Evolutionary conservation across 2,797 vertebrate genomes (phyloP).

Genomic region (Eupleurogrammus muticus): DNA sequence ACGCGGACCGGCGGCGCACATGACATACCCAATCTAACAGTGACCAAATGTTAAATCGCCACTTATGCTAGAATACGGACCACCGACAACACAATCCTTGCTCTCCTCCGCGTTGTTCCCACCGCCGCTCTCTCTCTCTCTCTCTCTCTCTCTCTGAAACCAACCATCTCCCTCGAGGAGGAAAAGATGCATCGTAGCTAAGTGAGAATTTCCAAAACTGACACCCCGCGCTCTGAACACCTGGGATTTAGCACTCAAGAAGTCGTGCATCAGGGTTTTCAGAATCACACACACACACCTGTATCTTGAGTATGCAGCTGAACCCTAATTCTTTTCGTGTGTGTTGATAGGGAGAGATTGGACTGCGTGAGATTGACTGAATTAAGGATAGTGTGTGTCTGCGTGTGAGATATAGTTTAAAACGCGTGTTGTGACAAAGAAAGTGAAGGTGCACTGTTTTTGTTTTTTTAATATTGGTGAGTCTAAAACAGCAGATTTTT

Average conservation of each 20-base stretch:
- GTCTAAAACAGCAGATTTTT: constrained; percentile 30
- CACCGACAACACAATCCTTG: constrained; percentile 45
- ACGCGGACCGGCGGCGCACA: constrained; percentile 54
- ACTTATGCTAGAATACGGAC: constrained; percentile 62
- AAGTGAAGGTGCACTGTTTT: constrained; percentile 54
- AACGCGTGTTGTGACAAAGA: constrained; percentile 25
- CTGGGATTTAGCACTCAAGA: constrained; percentile 70
- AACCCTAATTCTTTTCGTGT: constrained; percentile 15
- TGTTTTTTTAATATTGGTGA: constrained; percentile 24
- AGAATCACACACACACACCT: constrained; percentile 38
- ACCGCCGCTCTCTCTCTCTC: constrained; percentile 24
- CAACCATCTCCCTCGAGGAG: constrained; percentile 19
- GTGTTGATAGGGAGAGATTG: constrained; percentile 25
- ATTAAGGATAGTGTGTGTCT: constrained; percentile 5
- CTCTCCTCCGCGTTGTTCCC: constrained; percentile 34
- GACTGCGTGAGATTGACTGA: neutral
- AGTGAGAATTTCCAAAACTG: constrained; percentile 42
- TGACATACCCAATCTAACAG: constrained; percentile 54
- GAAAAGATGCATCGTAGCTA: constrained; percentile 31
- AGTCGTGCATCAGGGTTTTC: constrained; percentile 75
- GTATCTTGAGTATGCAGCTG: constrained; percentile 49
- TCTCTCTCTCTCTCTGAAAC: constrained; percentile 41
- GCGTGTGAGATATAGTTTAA: constrained; percentile 12
- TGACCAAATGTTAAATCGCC: constrained; percentile 79
- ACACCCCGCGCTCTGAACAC: constrained; percentile 47